phyloP scores from a whole-genome alignment of 2,113 vertebrate genomes.

The Trogon melanurus region DNA sequence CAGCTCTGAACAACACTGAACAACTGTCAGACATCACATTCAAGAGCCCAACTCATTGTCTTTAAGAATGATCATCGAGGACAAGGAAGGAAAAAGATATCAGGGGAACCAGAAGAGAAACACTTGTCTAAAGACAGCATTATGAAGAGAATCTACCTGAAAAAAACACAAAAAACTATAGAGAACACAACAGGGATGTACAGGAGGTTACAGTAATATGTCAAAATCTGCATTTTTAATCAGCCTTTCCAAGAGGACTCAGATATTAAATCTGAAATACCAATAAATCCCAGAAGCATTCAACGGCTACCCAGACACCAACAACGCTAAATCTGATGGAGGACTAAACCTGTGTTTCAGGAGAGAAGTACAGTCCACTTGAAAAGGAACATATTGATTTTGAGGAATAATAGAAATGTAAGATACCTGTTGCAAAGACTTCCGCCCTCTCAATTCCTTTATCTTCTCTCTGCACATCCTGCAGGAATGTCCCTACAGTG shows the following conservation, averaged over 20 bases:
- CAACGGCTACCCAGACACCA: neutral
- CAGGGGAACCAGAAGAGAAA: neutral
- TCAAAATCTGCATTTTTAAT: neutral
- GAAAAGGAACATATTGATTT: neutral
- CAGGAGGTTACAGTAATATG: neutral
- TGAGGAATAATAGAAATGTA: neutral
- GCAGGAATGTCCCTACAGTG: conserved; percentile 84
- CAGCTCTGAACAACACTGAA: neutral
- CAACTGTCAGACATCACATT: neutral
- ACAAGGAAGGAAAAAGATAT: neutral
- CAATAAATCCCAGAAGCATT: neutral
- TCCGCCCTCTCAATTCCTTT: conserved; percentile 77
- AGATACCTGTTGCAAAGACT: conserved; percentile 79
- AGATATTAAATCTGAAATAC: neutral
- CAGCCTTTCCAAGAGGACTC: neutral
- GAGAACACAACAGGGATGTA: neutral
- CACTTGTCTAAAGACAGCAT: neutral
- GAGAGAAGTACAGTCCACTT: neutral
- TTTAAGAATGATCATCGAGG: neutral
- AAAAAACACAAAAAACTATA: neutral
- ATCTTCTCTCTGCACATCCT: conserved; percentile 85
- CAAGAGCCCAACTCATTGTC: accelerated
- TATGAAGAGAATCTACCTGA: neutral
- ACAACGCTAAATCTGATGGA: neutral
- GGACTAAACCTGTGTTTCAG: neutral